phyloP scores from a whole-genome alignment of 2,888 invertebrate species.

The Calephelis perditalis region DNA sequence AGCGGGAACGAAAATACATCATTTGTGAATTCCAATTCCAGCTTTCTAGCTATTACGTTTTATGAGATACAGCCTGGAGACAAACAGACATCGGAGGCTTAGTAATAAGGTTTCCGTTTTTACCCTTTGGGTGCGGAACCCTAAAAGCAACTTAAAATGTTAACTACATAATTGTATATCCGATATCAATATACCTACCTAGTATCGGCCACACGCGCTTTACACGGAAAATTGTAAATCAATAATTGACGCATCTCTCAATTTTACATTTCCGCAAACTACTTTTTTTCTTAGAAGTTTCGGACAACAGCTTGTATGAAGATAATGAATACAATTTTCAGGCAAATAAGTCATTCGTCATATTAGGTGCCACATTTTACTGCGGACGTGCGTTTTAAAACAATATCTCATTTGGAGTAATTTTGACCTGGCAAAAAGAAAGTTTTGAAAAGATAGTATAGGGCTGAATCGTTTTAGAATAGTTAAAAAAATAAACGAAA shows the following conservation, averaged over 20 bases:
- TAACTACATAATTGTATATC: neutral
- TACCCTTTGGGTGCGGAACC: no score
- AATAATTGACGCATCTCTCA: neutral
- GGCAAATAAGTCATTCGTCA: constrained; percentile 17
- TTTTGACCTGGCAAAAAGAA: constrained; percentile 41
- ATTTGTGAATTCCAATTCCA: constrained; percentile 12
- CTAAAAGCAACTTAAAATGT: no score
- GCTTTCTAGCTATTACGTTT: no score
- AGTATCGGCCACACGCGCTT: constrained; percentile 2
- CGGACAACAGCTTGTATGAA: neutral
- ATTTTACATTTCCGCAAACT: neutral
- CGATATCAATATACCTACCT: constrained; percentile 14
- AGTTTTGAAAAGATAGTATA: constrained; percentile 35
- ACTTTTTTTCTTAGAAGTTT: constrained; percentile 5
- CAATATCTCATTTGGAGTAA: constrained; percentile 44
- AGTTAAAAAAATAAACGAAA: no score
- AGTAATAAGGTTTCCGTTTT: no score
- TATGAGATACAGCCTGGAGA: no score
- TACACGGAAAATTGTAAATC: no score
- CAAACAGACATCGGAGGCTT: no score
- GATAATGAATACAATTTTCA: constrained; percentile 7
- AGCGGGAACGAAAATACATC: neutral
- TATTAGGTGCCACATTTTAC: constrained; percentile 25
- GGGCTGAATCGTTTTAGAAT: constrained; percentile 25
- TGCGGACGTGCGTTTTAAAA: constrained; percentile 30